Percentiles rank a stretch among this genome's conserved stretches.
These are phyloP conservation scores for Epiblema foenella DNA, from an alignment of 2,888 invertebrate genomes.

Conservation along the genomic window DNA sequence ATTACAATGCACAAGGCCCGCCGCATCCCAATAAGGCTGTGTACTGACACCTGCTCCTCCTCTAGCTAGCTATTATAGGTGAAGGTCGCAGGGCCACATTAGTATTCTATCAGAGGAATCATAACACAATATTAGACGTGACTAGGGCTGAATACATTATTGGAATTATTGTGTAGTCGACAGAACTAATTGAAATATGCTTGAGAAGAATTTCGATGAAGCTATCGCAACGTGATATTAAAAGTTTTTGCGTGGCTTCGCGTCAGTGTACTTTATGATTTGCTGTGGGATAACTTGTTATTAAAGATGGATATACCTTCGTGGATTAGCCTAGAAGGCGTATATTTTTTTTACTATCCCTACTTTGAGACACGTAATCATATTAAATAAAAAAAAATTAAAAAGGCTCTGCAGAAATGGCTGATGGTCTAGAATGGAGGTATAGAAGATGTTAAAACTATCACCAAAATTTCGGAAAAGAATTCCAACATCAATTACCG, in stretches of 20 bases:
- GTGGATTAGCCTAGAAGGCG: background rate
- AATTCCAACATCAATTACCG: too few relatives aligned
- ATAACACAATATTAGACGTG: constrained; percentile 45
- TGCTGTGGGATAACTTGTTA: background rate
- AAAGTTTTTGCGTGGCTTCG: background rate
- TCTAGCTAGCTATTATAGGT: constrained; percentile 56
- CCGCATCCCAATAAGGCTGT: constrained; percentile 36
- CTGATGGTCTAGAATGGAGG: too few relatives aligned
- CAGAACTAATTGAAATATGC: constrained; percentile 29
- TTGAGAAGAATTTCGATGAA: constrained; percentile 24
- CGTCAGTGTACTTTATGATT: background rate
- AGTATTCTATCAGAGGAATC: constrained; percentile 45
- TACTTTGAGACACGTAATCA: too few relatives aligned
- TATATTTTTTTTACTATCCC: background rate
- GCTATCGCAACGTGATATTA: background rate
- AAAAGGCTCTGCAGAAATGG: too few relatives aligned
- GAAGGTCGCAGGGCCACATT: constrained; percentile 58
- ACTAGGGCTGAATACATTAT: constrained; percentile 42
- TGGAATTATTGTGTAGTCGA: constrained; percentile 26
- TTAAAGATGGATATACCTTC: background rate
- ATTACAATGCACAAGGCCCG: constrained; percentile 41
- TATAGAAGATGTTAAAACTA: too few relatives aligned
- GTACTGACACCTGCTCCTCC: constrained; percentile 55
- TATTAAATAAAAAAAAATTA: too few relatives aligned
- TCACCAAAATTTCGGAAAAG: too few relatives aligned